Base-by-base conservation (phyloP, 2,113 vertebrate species). In the Apus apus region DNA sequence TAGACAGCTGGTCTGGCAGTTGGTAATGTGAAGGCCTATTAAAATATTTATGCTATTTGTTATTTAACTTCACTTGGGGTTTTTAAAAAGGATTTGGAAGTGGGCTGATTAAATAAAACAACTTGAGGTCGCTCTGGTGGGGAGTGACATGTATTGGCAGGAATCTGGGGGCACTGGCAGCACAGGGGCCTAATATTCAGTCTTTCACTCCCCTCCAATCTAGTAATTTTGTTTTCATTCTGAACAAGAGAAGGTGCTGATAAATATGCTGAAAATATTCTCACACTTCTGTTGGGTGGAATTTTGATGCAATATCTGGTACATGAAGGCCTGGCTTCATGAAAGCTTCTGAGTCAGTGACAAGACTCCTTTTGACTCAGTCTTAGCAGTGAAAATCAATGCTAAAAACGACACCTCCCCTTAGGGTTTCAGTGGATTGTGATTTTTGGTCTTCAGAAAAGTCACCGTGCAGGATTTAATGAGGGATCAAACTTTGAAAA, bases 31-130 rank as follows among this genome's bases (percentile, higher is more conserved):
- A 94, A 76, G 78, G 77, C 91, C 93, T 96, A 93, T 94, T 95
- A 79, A 96, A 96, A 95, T 97, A 96, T 97, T 96, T 95, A 89
- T 95, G 93, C 91, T 93, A 12, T 95, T 94, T 97, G 87, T 94
- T 95, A 94, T 93, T 96, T 96, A 90, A 94, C 92, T 95, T 94
- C 23, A 32, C 89, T 87, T 21, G 20, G 46, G 2, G 43, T 30
- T 38, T 40, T 83, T 25, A 40, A 0, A 0, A 62, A 54, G 85
- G 5, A 45, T 90, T 94, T 93, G 93, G 93, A 60, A 85, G 34
- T 60, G 38, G 83, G 36, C 75, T 90, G 91, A 36, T 90, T 46
- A 66, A 95, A 94, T 77, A 83, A 86, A 80, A 48, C 17, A 29
- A 8, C 1, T 3, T 11, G 78, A 91, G 93, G 74, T 71, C 5